These are phyloP conservation scores for Catocala fraxini DNA, from an alignment of 2,888 invertebrate genomes.

Conservation along the genomic window DNA sequence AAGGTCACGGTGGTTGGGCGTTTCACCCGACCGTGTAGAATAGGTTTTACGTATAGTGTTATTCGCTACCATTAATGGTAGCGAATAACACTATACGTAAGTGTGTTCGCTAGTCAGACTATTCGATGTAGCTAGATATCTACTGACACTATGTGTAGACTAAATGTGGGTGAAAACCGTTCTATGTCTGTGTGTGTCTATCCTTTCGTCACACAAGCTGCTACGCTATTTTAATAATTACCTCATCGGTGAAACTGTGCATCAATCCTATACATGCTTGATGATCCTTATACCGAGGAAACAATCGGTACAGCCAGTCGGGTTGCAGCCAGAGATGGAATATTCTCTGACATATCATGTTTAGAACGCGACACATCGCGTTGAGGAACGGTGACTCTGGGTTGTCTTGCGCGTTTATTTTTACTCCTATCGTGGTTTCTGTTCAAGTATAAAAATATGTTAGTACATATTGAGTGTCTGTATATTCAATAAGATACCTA, in stretches of 20 bases:
- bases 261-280: slow-evolving; percentile 82
- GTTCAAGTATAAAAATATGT: slow-evolving; percentile 11
- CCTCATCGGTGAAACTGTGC: slow-evolving; percentile 87
- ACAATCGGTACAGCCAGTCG: slow-evolving; percentile 87
- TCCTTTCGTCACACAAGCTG: not conserved
- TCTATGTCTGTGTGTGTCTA: too few species aligned
- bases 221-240: slow-evolving; percentile 49
- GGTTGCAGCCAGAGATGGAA: slow-evolving; percentile 82
- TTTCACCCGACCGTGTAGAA: too few species aligned
- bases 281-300: slow-evolving; percentile 83
- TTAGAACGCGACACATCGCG: slow-evolving; percentile 62
- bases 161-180: too few species aligned
- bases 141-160: too few species aligned
- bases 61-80: too few species aligned
- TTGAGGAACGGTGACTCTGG: slow-evolving; percentile 68
- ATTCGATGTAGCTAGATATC: too few species aligned
- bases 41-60: too few species aligned
- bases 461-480: too few species aligned
- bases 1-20: too few species aligned
- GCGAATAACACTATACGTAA: too few species aligned
- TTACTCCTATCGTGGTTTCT: slow-evolving; percentile 80
- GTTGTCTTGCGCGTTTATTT: slow-evolving; percentile 73
- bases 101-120: too few species aligned
- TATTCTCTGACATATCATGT: slow-evolving; percentile 72
- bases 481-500: too few species aligned